A percentile compares a stretch with the other conserved stretches of the same genome.
Evolutionary conservation across 2,113 vertebrate species (phyloP).

Genomic region (Sander vitreus): DNA sequence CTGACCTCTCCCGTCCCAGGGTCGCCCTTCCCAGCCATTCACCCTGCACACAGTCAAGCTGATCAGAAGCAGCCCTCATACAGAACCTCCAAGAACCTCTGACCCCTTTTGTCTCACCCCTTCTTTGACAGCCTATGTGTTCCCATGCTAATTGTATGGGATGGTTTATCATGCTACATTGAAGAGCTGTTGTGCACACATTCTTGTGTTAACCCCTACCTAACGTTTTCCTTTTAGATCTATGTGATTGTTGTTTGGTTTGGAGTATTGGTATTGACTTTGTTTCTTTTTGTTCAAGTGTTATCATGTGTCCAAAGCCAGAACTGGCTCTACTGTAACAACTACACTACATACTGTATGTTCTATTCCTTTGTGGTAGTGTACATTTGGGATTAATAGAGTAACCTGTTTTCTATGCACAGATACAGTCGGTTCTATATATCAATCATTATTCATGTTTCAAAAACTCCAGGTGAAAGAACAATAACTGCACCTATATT

Average conservation of each 20-base stretch:
- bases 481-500: constrained; percentile 47
- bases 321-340: constrained; percentile 15
- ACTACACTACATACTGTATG: background rate
- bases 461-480: constrained; percentile 14
- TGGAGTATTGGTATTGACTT: constrained; percentile 50
- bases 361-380: background rate
- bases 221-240: constrained; percentile 67
- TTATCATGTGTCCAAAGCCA: constrained; percentile 7
- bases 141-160: constrained; percentile 81
- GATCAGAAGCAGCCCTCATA: constrained; percentile 78
- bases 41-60: constrained; percentile 77
- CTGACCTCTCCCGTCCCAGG: constrained; percentile 81
- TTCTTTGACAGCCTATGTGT: constrained; percentile 80
- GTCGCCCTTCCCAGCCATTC: constrained; percentile 78
- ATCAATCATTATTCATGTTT: constrained; percentile 14
- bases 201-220: constrained; percentile 66
- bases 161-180: constrained; percentile 78
- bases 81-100: constrained; percentile 79
- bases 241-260: constrained; percentile 55
- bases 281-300: constrained; percentile 18
- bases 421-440: constrained; percentile 25
- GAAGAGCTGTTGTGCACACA: constrained; percentile 75
- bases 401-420: constrained; percentile 7
- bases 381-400: constrained; percentile 8
- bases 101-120: constrained; percentile 76